Conservation (phyloP, 2,797 vertebrate species). For the Salarias fasciatus region DNA sequence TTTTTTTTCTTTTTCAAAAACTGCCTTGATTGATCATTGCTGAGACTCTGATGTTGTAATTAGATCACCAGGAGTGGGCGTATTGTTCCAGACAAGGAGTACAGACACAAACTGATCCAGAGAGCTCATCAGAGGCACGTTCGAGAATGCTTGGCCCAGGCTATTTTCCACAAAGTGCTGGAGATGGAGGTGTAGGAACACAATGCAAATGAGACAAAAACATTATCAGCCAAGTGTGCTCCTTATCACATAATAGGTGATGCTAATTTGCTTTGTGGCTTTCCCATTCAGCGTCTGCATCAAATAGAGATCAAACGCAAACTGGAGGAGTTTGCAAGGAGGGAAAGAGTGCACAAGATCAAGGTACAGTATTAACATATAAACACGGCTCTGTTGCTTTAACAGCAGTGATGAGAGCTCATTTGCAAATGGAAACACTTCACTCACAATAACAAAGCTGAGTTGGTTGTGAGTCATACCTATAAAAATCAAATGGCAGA, state of each 20-base stretch:
- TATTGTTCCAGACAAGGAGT: slow-evolving; percentile 94
- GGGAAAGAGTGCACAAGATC: slow-evolving; percentile 81
- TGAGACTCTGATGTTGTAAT: slow-evolving; percentile 1
- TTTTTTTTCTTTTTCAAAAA: background rate
- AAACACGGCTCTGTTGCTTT: background rate
- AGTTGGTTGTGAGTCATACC: too few relatives aligned
- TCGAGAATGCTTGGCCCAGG: slow-evolving; percentile 87
- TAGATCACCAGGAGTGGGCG: slow-evolving; percentile 93
- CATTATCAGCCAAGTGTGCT: slow-evolving; percentile 13
- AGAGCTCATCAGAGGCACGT: slow-evolving; percentile 86
- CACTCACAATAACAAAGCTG: too few relatives aligned
- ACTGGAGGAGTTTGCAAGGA: slow-evolving; percentile 84
- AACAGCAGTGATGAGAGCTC: too few relatives aligned
- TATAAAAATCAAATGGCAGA: too few relatives aligned
- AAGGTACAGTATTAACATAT: slow-evolving; percentile 82
- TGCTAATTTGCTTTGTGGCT: slow-evolving; percentile 35
- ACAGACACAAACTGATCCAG: slow-evolving; percentile 85
- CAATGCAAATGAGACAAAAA: slow-evolving; percentile 1
- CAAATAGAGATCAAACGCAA: slow-evolving; percentile 87
- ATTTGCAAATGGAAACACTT: too few relatives aligned
- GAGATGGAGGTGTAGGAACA: slow-evolving; percentile 88
- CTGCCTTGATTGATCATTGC: background rate
- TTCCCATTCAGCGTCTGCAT: slow-evolving; percentile 81
- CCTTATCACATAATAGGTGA: slow-evolving; percentile 28
- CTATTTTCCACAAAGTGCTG: slow-evolving; percentile 91